Conservation (phyloP, 23 tunicate species). For the Botrylloides violaceus region DNA sequence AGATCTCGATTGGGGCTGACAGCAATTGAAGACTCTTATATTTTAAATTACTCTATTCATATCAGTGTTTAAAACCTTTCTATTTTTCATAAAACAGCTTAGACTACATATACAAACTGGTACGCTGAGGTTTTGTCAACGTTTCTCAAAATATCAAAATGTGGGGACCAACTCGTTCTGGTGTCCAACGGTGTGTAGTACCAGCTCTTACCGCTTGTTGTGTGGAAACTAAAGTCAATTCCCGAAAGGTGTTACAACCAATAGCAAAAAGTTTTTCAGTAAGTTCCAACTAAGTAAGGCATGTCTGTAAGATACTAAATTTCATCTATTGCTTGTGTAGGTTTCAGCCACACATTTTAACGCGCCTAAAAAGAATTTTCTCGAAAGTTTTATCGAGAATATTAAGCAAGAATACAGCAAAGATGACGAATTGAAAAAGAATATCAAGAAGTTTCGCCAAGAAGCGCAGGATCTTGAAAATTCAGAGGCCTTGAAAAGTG, state of each 20-base stretch:
- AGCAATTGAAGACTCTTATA: no score
- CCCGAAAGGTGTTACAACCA: conserved; percentile 13
- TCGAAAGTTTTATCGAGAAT: conserved; percentile 61
- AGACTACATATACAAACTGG: no score
- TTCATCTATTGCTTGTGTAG: background rate
- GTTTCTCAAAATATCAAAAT: background rate
- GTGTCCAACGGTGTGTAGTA: conserved; percentile 3
- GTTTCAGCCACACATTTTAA: conserved; percentile 12
- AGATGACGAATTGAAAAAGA: conserved; percentile 72
- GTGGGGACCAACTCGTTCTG: conserved; percentile 10
- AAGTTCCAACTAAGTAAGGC: background rate
- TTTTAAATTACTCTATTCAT: no score
- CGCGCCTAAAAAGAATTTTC: conserved; percentile 39
- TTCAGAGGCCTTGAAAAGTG: conserved; percentile 81
- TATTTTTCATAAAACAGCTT: no score
- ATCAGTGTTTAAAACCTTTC: no score
- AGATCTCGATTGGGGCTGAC: conserved; percentile 16
- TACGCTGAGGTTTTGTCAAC: no score
- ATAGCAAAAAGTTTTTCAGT: conserved; percentile 2
- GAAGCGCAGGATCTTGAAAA: conserved; percentile 90
- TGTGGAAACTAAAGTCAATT: conserved; percentile 14
- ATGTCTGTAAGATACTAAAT: background rate
- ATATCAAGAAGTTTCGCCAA: conserved; percentile 68
- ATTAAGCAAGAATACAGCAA: conserved; percentile 76
- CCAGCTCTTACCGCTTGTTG: conserved; percentile 10